Evolutionary conservation across 2,888 invertebrate genomes (phyloP).

Genomic region (Conops quadrifasciatus): DNA sequence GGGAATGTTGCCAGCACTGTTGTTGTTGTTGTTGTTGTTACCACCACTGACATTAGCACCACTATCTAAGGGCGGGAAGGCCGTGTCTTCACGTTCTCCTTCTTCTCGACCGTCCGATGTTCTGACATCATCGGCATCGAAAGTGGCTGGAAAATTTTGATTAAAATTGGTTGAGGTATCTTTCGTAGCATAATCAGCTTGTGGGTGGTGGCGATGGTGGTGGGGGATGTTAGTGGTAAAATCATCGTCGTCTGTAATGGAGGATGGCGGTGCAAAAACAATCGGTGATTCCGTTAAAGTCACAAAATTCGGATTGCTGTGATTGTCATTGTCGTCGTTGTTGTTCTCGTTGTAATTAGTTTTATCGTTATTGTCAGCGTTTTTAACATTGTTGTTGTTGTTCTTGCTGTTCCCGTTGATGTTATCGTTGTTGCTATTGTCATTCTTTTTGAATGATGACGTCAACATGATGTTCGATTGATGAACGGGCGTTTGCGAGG

Average conservation of each 20-base stretch:
- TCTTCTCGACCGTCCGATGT: conserved; percentile 10
- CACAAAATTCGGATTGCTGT: conserved; percentile 36
- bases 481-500: conserved; percentile 40
- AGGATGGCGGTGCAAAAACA: conserved; percentile 52
- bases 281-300: conserved; percentile 46
- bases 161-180: conserved; percentile 53
- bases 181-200: conserved; percentile 37
- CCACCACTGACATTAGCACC: conserved; percentile 6
- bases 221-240: conserved; percentile 20
- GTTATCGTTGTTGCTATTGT: conserved; percentile 64
- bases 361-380: conserved; percentile 44
- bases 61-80: conserved; percentile 47
- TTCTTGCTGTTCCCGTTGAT: conserved; percentile 39
- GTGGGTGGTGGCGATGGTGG: not conserved
- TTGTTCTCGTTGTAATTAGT: conserved; percentile 51
- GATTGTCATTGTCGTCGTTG: conserved; percentile 4
- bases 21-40: not conserved
- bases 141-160: conserved; percentile 59
- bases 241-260: conserved; percentile 31
- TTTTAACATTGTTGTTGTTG: conserved; percentile 65
- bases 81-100: conserved; percentile 37
- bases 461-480: conserved; percentile 57
- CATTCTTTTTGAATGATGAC: conserved; percentile 47
- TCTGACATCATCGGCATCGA: too few species aligned
- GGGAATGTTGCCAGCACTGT: conserved; percentile 25